phyloP scores from a whole-genome alignment of 2,888 invertebrate genomes.

The Thecophora atra region DNA sequence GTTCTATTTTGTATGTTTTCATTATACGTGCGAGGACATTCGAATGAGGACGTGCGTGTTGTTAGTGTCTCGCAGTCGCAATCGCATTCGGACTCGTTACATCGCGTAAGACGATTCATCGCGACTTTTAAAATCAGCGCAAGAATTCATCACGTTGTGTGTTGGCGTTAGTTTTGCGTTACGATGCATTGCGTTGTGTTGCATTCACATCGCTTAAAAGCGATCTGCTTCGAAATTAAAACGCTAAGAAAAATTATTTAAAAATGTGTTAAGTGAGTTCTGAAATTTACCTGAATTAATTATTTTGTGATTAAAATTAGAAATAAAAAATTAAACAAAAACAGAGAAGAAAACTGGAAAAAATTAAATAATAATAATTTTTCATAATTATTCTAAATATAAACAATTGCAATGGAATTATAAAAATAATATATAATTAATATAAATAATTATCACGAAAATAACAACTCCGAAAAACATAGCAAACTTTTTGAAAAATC shows the following conservation, averaged over 20 bases:
- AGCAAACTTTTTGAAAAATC: too few species aligned
- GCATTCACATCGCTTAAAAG: background rate
- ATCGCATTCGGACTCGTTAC: background rate
- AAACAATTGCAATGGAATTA: too few species aligned
- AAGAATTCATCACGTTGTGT: background rate
- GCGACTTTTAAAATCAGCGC: background rate
- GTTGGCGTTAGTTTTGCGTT: conserved; percentile 16
- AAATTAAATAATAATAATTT: too few species aligned
- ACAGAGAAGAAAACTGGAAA: too few species aligned
- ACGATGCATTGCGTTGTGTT: conserved; percentile 9
- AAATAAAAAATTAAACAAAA: background rate
- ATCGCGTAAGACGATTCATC: background rate
- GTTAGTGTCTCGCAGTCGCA: conserved; percentile 24
- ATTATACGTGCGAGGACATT: conserved; percentile 55
- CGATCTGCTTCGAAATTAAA: background rate
- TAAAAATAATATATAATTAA: too few species aligned
- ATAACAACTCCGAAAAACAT: too few species aligned
- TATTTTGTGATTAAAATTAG: too few species aligned
- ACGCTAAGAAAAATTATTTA: too few species aligned
- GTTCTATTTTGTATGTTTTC: conserved; percentile 44
- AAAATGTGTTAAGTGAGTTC: too few species aligned
- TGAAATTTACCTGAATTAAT: too few species aligned
- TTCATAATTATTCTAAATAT: too few species aligned
- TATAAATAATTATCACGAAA: too few species aligned
- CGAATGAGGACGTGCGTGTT: conserved; percentile 44